These are phyloP conservation scores for Penelope pileata DNA, from an alignment of 2,113 vertebrate genomes.

Conservation along the genomic window DNA sequence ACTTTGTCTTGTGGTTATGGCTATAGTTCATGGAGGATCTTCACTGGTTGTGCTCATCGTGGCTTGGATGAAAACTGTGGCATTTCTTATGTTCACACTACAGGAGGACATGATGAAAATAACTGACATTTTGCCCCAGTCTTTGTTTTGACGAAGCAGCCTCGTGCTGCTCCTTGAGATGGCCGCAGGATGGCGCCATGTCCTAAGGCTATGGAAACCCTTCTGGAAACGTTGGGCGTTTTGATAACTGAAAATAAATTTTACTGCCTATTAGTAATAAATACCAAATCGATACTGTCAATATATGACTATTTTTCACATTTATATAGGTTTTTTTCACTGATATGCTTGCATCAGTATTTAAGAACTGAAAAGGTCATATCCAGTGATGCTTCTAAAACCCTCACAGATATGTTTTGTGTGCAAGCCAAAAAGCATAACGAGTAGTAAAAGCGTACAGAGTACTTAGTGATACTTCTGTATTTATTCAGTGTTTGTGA, in stretches of 20 bases:
- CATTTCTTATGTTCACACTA: rapidly evolving
- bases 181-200: not conserved
- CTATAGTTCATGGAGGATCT: not conserved
- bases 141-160: rapidly evolving
- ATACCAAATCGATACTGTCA: not conserved
- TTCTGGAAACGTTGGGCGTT: rapidly evolving
- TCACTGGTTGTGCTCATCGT: not conserved
- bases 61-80: not conserved
- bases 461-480: too few relatives aligned
- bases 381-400: not conserved
- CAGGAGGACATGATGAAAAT: not conserved
- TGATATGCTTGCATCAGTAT: not conserved
- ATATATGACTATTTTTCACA: not conserved
- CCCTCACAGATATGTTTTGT: rapidly evolving
- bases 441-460: not conserved
- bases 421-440: not conserved
- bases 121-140: not conserved
- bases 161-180: rapidly evolving
- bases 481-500: too few relatives aligned
- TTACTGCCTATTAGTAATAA: not conserved
- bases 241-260: not conserved
- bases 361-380: not conserved
- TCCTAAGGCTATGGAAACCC: not conserved
- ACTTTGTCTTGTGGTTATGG: not conserved
- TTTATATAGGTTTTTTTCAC: not conserved